A percentile compares a stretch with the other conserved stretches of the same genome.
phyloP scores from a whole-genome alignment of 2,797 vertebrate genomes.

The Scolopax rusticola region DNA sequence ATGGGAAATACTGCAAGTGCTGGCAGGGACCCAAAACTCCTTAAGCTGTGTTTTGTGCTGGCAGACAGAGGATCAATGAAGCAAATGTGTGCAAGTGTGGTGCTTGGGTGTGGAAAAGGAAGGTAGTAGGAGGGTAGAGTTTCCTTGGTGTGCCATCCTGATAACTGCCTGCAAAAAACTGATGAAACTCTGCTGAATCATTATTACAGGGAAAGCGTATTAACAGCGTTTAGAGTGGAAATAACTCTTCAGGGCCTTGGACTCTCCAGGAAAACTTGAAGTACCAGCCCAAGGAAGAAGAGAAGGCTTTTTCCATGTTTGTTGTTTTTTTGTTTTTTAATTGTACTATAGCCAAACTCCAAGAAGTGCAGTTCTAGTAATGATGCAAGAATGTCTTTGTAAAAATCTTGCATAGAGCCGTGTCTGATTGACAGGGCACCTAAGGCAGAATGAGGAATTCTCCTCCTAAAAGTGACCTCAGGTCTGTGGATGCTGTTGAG shows the following conservation, averaged over 20 bases:
- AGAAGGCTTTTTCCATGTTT: background rate
- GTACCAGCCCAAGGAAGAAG: background rate
- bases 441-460: background rate
- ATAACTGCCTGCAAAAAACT: conserved; percentile 12
- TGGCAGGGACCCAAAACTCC: background rate
- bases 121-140: background rate
- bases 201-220: background rate
- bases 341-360: background rate
- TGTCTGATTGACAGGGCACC: background rate
- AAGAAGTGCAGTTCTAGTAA: background rate
- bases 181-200: conserved; percentile 34
- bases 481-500: background rate
- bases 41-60: background rate
- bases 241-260: background rate
- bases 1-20: background rate
- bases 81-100: background rate
- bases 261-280: background rate
- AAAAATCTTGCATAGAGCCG: background rate
- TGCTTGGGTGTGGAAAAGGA: background rate
- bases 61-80: background rate
- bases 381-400: background rate
- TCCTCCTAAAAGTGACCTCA: background rate
- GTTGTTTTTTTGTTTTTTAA: background rate
- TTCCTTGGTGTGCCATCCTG: background rate
- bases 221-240: background rate